phyloP scores from a whole-genome alignment of 2,113 vertebrate species.

The Pomatostomus ruficeps region DNA sequence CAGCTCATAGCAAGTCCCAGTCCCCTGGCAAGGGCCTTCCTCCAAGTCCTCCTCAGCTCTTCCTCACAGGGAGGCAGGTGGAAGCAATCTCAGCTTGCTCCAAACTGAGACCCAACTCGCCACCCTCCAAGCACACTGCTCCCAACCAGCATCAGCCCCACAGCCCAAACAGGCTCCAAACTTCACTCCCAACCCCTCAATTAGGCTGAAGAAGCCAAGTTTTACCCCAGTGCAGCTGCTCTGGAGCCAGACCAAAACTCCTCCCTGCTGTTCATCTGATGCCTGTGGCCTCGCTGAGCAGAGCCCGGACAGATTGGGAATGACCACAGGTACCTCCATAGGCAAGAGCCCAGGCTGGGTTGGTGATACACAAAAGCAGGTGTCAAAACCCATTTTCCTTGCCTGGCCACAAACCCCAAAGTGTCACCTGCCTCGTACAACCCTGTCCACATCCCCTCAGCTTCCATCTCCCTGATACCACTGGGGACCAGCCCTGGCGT shows the following conservation, averaged over 20 bases:
- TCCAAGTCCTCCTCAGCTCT: not conserved
- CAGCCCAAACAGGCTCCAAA: not conserved
- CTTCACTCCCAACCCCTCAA: accelerated
- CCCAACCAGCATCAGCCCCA: accelerated
- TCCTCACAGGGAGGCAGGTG: not conserved
- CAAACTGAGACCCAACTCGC: not conserved
- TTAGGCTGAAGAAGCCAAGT: not conserved
- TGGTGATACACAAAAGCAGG: not conserved
- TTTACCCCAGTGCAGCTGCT: not conserved
- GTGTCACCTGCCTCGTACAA: not conserved
- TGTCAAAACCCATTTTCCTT: not conserved
- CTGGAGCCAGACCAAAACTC: not conserved
- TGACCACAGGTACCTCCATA: accelerated
- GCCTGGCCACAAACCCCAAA: not conserved
- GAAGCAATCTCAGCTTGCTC: not conserved
- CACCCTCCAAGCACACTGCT: not conserved
- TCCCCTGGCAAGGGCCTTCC: not conserved
- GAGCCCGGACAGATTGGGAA: not conserved
- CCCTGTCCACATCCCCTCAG: not conserved
- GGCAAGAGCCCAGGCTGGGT: not conserved
- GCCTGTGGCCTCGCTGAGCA: accelerated
- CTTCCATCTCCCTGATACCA: accelerated
- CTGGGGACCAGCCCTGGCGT: not conserved
- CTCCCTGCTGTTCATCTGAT: not conserved
- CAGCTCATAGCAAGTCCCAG: not conserved